Percentiles rank a stretch among this genome's conserved stretches.
phyloP scores from a whole-genome alignment of 2,888 invertebrate species.

The Ophraella communa region DNA sequence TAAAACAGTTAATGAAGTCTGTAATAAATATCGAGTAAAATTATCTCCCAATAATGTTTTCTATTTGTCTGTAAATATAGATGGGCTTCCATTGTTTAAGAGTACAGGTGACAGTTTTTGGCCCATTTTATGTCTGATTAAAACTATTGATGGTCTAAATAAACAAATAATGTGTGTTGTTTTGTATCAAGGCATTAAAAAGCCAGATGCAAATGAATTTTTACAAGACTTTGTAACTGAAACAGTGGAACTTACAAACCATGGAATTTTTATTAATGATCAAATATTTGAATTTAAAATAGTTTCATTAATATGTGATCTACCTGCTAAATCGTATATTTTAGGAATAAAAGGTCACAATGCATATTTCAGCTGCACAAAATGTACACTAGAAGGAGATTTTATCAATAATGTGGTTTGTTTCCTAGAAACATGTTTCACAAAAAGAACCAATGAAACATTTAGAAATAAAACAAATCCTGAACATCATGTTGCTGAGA shows the following conservation, averaged over 20 bases:
- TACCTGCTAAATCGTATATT: constrained; percentile 20
- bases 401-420: constrained; percentile 15
- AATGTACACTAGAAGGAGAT: constrained; percentile 24
- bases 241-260: constrained; percentile 4
- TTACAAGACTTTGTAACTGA: constrained; percentile 24
- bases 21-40: background rate
- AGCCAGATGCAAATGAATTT: constrained; percentile 26
- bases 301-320: constrained; percentile 20
- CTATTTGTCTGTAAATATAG: constrained; percentile 17
- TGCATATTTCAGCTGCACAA: constrained; percentile 23
- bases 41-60: background rate
- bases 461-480: constrained; percentile 12
- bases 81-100: constrained; percentile 22
- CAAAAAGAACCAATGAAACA: constrained; percentile 15
- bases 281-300: constrained; percentile 14
- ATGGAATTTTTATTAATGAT: constrained; percentile 21
- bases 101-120: constrained; percentile 12
- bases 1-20: too few relatives aligned
- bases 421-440: constrained; percentile 13
- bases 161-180: constrained; percentile 16
- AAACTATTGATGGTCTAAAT: constrained; percentile 9
- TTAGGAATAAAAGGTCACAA: constrained; percentile 18
- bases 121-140: constrained; percentile 20
- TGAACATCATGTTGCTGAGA: constrained; percentile 16
- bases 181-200: constrained; percentile 13